phyloP scores from a whole-genome alignment of 2,797 vertebrate genomes.

The Phalanger gymnotis region DNA sequence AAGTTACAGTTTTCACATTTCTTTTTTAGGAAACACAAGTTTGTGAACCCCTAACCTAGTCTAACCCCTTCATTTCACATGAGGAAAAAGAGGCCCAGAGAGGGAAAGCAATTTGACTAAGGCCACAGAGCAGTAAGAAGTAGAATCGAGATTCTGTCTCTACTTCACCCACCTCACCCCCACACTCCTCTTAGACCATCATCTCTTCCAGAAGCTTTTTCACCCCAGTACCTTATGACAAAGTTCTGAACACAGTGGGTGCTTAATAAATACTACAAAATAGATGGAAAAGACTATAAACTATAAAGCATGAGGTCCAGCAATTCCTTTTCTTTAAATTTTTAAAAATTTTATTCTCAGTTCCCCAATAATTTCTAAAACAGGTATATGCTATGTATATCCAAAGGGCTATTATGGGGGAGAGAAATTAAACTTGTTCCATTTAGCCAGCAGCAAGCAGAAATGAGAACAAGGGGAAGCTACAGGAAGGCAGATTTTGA shows the following conservation, averaged over 20 bases:
- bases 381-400: neutral
- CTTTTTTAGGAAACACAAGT: neutral
- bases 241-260: neutral
- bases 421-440: neutral
- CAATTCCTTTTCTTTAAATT: neutral
- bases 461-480: neutral
- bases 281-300: neutral
- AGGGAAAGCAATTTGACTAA: neutral
- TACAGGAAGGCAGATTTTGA: neutral
- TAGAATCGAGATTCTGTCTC: neutral
- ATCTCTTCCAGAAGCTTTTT: neutral
- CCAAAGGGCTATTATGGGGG: neutral
- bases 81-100: neutral
- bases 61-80: neutral
- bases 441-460: neutral
- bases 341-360: neutral
- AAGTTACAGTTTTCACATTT: neutral
- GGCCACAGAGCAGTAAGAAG: neutral
- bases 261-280: neutral
- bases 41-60: neutral
- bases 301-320: neutral
- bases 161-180: neutral
- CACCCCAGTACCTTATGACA: neutral
- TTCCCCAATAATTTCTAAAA: neutral
- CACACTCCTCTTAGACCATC: neutral